A percentile compares a stretch with the other conserved stretches of the same genome.
Evolutionary conservation across 92 coral and sea anemone species (phyloP).

Genomic region (Siderastrea radians): DNA sequence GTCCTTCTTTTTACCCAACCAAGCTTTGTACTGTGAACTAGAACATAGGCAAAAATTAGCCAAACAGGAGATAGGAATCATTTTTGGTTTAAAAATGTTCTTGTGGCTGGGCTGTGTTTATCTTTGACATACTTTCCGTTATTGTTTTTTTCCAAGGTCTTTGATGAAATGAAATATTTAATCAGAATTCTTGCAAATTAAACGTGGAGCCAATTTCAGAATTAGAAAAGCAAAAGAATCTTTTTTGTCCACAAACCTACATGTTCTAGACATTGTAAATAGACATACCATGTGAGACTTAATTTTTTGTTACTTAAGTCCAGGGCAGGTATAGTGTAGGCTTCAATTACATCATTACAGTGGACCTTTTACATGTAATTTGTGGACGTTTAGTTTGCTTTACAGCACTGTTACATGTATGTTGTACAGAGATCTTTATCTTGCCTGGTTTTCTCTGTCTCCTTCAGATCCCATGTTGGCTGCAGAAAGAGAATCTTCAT

Average conservation of each 20-base stretch:
- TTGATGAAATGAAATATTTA: too few species aligned
- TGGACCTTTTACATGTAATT: too few species aligned
- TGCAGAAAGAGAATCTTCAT: conserved; percentile 51
- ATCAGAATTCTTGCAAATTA: neutral
- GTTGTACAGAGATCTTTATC: neutral
- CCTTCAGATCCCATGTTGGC: conserved; percentile 49
- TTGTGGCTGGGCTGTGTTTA: neutral
- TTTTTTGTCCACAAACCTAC: neutral
- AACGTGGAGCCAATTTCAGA: neutral
- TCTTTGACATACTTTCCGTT: neutral
- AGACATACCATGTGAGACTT: neutral
- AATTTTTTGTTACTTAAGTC: neutral
- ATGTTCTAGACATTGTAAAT: neutral
- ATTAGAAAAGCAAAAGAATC: neutral
- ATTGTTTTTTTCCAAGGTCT: neutral
- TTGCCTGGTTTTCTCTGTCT: neutral
- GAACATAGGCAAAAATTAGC: neutral
- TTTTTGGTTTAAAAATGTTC: neutral
- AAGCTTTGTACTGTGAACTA: conserved; percentile 13
- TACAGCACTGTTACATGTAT: too few species aligned
- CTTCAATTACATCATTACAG: neutral
- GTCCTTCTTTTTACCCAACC: conserved; percentile 43
- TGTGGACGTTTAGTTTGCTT: too few species aligned
- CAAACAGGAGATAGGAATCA: neutral
- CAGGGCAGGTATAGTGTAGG: neutral